A percentile compares a stretch with the other conserved stretches of the same genome.
phyloP scores from a whole-genome alignment of 2,797 vertebrate species.

The Spinus olivaceus region DNA sequence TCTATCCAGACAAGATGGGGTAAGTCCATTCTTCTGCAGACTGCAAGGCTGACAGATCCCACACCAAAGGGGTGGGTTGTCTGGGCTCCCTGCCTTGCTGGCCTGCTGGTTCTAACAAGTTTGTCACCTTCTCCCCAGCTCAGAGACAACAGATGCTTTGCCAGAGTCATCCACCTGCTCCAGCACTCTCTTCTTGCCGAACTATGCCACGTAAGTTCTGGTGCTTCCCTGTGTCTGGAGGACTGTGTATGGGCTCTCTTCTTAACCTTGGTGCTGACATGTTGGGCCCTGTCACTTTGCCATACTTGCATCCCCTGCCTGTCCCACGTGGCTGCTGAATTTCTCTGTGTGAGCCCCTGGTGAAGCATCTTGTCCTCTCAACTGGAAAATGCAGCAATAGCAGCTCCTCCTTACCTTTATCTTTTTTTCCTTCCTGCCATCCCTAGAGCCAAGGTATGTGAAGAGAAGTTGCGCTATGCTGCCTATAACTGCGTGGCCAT shows the following conservation, averaged over 20 bases:
- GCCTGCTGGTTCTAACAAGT: neutral
- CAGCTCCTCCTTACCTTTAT: neutral
- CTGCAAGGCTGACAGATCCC: neutral
- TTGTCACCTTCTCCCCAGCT: slow-evolving; percentile 62
- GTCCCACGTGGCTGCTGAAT: neutral
- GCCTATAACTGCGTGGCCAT: slow-evolving; percentile 99
- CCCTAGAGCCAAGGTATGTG: slow-evolving; percentile 90
- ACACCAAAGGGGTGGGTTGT: neutral
- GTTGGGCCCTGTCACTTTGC: neutral
- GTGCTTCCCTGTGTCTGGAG: neutral
- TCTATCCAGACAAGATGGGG: slow-evolving; percentile 95
- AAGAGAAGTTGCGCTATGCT: slow-evolving; percentile 96
- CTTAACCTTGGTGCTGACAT: neutral
- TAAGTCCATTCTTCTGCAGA: slow-evolving; percentile 55
- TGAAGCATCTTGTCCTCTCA: neutral
- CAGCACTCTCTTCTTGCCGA: slow-evolving; percentile 94
- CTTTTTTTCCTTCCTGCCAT: neutral
- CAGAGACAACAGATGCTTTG: slow-evolving; percentile 91
- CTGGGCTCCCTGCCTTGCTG: neutral
- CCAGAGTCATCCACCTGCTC: slow-evolving; percentile 97
- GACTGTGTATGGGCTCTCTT: neutral
- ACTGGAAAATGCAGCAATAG: neutral
- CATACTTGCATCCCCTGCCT: neutral
- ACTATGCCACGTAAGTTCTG: slow-evolving; percentile 87
- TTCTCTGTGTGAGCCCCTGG: neutral